Conservation (phyloP, 2,113 vertebrate genomes). For the Centropus bengalensis region DNA sequence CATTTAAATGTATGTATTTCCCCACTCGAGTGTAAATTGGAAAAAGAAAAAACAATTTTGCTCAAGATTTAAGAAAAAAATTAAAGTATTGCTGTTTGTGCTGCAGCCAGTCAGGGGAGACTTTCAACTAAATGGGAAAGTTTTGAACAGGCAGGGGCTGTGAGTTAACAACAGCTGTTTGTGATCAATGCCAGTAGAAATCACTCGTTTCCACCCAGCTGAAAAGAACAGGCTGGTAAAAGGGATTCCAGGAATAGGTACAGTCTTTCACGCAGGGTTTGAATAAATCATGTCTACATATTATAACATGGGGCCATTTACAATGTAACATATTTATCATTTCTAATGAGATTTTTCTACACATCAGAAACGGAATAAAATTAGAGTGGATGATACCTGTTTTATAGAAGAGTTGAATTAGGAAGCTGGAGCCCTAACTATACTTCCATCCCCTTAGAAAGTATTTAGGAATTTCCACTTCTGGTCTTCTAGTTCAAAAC, state of each 20-base stretch:
- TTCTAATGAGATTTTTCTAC: background rate
- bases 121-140: constrained; percentile 21
- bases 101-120: background rate
- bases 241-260: constrained; percentile 39
- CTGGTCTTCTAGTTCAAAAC: background rate
- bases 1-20: background rate
- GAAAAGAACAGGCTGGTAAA: constrained; percentile 5
- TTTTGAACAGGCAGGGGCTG: constrained; percentile 24
- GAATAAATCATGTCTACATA: background rate
- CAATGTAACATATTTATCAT: background rate
- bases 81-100: background rate
- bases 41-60: background rate
- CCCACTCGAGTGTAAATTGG: background rate
- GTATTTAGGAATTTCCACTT: background rate
- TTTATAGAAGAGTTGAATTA: background rate
- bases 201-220: constrained; percentile 38
- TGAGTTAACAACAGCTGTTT: constrained; percentile 61
- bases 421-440: background rate
- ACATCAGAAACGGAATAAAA: background rate
- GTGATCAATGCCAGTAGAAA: constrained; percentile 53
- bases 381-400: background rate
- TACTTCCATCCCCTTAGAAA: background rate
- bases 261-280: constrained; percentile 22
- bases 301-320: background rate
- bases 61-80: background rate